phyloP scores from a whole-genome alignment of 2,888 invertebrate species.

The Tanypteryx hageni region DNA sequence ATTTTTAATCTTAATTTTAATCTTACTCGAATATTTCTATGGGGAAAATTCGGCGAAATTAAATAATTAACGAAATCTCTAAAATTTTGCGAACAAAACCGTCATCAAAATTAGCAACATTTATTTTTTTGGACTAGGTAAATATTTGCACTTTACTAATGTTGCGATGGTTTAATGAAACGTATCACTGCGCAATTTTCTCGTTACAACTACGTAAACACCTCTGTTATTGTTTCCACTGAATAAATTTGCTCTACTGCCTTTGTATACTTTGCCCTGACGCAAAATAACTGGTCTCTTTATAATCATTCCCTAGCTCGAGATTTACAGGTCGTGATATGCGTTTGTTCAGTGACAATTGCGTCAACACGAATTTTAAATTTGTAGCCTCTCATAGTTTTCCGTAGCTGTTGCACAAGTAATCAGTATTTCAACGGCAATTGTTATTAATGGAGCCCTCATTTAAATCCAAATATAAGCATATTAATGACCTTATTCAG shows the following conservation, averaged over 20 bases:
- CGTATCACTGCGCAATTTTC: neutral
- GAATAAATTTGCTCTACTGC: constrained; percentile 13
- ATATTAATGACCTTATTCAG: neutral
- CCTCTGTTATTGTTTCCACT: neutral
- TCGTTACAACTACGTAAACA: constrained; percentile 23
- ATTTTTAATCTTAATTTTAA: neutral
- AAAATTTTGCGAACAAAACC: neutral
- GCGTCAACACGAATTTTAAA: neutral
- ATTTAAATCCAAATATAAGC: neutral
- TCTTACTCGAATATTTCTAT: neutral
- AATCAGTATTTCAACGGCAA: neutral
- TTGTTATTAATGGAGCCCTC: neutral
- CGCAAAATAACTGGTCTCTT: neutral
- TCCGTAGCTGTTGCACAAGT: neutral
- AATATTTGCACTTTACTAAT: constrained; percentile 10
- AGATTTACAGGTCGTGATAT: too few relatives aligned
- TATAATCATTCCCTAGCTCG: neutral
- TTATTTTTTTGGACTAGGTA: neutral
- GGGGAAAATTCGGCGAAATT: neutral
- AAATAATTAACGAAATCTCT: neutral
- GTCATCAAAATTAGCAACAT: neutral
- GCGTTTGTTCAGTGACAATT: neutral
- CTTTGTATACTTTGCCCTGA: constrained; percentile 17
- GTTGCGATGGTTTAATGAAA: constrained; percentile 21
- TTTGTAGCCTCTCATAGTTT: neutral